Conservation (phyloP, 2,888 invertebrate species). For the Caenorhabditis drosophilae region DNA sequence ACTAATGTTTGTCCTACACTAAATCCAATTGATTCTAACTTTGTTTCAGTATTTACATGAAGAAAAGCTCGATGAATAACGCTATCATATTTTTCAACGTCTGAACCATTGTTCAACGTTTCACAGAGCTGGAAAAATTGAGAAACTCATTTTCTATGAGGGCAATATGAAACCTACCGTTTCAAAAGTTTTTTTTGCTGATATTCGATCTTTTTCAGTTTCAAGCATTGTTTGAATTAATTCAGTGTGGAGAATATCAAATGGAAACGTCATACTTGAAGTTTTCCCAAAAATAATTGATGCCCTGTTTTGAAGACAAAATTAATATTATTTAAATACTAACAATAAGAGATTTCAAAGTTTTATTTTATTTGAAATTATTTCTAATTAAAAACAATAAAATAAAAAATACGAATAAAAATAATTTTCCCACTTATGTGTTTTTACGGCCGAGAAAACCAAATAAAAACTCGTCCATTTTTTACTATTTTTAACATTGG, state of each 20-base stretch:
- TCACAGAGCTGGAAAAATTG: conserved; percentile 29
- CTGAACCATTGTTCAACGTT: conserved; percentile 24
- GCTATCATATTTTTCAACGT: conserved; percentile 36
- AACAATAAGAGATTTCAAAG: too few species aligned
- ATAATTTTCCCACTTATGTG: too few species aligned
- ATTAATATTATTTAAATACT: too few species aligned
- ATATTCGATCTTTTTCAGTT: conserved; percentile 38
- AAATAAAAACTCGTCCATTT: too few species aligned
- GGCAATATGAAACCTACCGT: conserved; percentile 15
- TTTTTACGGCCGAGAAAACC: too few species aligned
- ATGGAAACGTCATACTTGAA: conserved; percentile 57
- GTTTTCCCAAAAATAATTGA: too few species aligned
- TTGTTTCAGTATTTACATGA: conserved; percentile 62
- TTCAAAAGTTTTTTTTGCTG: conserved; percentile 41
- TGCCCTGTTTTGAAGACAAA: too few species aligned
- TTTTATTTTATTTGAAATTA: too few species aligned
- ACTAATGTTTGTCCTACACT: conserved; percentile 74
- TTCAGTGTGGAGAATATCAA: conserved; percentile 63
- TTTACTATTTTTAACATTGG: too few species aligned
- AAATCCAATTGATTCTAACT: conserved; percentile 74
- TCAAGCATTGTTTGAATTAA: conserved; percentile 58
- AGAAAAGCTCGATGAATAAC: conserved; percentile 51
- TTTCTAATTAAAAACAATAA: not conserved
- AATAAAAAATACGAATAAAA: conserved; percentile 5
- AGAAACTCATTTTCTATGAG: not conserved